Percentiles rank a stretch among this genome's conserved stretches.
Conservation (phyloP, 2,113 vertebrate genomes). For the Spea bombifrons region DNA sequence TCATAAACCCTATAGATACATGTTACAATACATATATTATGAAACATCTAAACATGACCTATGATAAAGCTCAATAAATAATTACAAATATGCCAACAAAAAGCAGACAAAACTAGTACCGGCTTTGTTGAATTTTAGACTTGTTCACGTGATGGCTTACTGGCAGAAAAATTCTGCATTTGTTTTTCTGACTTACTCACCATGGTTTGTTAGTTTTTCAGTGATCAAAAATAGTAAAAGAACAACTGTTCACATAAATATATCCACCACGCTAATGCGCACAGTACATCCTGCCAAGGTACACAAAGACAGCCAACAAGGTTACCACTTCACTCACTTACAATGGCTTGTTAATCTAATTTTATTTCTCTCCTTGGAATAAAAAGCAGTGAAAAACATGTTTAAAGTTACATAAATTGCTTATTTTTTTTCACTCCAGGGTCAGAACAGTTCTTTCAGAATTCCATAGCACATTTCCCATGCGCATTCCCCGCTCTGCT, state of each 20-base stretch:
- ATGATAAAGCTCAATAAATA: too few species aligned
- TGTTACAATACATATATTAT: too few species aligned
- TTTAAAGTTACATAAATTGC: background rate
- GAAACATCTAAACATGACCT: too few species aligned
- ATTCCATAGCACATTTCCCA: background rate
- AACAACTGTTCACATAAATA: slow-evolving; percentile 41
- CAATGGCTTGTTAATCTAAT: slow-evolving; percentile 54
- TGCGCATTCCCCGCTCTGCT: too few species aligned
- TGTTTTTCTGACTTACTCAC: slow-evolving; percentile 40
- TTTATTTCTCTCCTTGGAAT: slow-evolving; percentile 53
- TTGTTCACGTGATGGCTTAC: slow-evolving; percentile 6
- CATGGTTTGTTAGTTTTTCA: slow-evolving; percentile 35
- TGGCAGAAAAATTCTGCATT: slow-evolving; percentile 32
- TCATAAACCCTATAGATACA: too few species aligned
- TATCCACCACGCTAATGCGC: slow-evolving; percentile 16
- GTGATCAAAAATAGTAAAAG: slow-evolving; percentile 32
- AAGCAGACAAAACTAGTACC: too few species aligned
- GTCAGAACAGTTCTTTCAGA: background rate
- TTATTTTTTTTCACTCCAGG: background rate
- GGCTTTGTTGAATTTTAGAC: slow-evolving; percentile 6
- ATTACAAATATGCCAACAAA: too few species aligned
- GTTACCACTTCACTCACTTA: slow-evolving; percentile 52
- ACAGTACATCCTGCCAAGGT: slow-evolving; percentile 10
- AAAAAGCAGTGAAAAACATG: slow-evolving; percentile 2
- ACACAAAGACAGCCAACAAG: slow-evolving; percentile 25